Conservation (phyloP, 2,113 vertebrate species). For the Collichthys lucidus region DNA sequence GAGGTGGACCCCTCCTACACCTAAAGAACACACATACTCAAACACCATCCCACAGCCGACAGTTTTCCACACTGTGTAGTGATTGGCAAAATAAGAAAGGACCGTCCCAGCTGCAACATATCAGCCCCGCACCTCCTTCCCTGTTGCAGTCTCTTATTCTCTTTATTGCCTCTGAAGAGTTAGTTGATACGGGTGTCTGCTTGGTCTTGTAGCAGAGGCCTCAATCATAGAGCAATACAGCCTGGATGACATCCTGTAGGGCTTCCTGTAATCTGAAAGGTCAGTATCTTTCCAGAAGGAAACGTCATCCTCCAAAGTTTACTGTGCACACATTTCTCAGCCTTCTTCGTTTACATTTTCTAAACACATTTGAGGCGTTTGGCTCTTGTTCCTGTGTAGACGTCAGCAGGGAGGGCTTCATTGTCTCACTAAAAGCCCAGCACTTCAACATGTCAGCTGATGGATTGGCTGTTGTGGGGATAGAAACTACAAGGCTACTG, state of each 20-base stretch:
- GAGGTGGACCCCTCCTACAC: constrained; percentile 3
- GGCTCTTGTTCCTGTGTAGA: constrained; percentile 31
- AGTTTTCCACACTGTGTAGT: not conserved
- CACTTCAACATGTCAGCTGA: constrained; percentile 59
- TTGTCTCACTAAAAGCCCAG: constrained; percentile 56
- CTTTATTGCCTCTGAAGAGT: constrained; percentile 46
- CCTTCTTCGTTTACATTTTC: constrained; percentile 49
- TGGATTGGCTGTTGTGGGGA: constrained; percentile 33
- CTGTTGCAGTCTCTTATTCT: constrained; percentile 4
- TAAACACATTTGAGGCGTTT: constrained; percentile 18
- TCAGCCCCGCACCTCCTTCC: constrained; percentile 24
- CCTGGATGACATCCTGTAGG: constrained; percentile 21
- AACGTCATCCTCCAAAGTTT: constrained; percentile 46
- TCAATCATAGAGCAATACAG: constrained; percentile 20
- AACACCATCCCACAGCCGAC: not conserved
- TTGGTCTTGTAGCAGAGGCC: constrained; percentile 28
- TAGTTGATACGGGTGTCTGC: constrained; percentile 34
- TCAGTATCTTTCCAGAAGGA: constrained; percentile 22
- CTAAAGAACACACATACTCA: not conserved
- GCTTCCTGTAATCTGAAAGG: constrained; percentile 42
- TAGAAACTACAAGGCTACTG: constrained; percentile 22
- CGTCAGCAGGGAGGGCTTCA: constrained; percentile 46
- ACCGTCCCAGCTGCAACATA: constrained; percentile 53
- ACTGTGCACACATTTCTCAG: constrained; percentile 42
- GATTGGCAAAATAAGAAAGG: constrained; percentile 10